A percentile compares a stretch with the other conserved stretches of the same genome.
phyloP scores from a whole-genome alignment of 1,140 invertebrate genomes.

The Aphaenogaster rudis region DNA sequence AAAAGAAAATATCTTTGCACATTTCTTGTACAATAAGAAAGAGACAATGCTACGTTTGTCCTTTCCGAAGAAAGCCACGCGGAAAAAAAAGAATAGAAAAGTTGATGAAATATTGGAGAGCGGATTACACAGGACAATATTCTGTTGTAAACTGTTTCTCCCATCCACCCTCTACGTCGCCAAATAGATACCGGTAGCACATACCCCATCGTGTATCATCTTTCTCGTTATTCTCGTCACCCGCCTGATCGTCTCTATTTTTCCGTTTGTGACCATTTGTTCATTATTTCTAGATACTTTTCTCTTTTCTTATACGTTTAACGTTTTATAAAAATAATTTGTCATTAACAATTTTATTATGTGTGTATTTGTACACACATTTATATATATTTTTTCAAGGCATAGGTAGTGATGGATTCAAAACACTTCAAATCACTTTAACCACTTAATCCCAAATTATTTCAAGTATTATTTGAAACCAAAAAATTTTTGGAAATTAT shows the following conservation, averaged over 20 bases:
- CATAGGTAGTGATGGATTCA: background rate
- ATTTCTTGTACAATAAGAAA: conserved; percentile 23
- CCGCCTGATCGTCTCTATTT: background rate
- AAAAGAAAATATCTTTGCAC: conserved; percentile 15
- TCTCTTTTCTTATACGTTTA: background rate
- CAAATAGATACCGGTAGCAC: conserved; percentile 81
- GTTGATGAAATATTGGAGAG: conserved; percentile 87
- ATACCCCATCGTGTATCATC: conserved; percentile 46
- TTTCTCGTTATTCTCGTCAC: conserved; percentile 41
- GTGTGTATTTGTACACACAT: background rate
- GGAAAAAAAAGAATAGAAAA: conserved; percentile 84
- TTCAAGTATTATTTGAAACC: background rate
- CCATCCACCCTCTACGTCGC: conserved; percentile 76
- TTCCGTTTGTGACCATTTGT: conserved; percentile 32
- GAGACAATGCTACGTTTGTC: conserved; percentile 32
- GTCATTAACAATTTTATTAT: background rate
- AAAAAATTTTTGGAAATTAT: background rate
- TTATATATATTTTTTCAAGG: background rate
- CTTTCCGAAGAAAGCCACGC: conserved; percentile 35
- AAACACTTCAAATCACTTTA: background rate
- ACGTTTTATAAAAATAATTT: conserved; percentile 18
- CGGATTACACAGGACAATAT: conserved; percentile 86
- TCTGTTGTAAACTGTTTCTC: conserved; percentile 84
- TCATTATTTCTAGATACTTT: background rate
- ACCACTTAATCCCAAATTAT: background rate